Percentiles rank a stretch among this genome's conserved stretches.
Conservation (phyloP, 2,113 vertebrate species). For the Falco punctatus region DNA sequence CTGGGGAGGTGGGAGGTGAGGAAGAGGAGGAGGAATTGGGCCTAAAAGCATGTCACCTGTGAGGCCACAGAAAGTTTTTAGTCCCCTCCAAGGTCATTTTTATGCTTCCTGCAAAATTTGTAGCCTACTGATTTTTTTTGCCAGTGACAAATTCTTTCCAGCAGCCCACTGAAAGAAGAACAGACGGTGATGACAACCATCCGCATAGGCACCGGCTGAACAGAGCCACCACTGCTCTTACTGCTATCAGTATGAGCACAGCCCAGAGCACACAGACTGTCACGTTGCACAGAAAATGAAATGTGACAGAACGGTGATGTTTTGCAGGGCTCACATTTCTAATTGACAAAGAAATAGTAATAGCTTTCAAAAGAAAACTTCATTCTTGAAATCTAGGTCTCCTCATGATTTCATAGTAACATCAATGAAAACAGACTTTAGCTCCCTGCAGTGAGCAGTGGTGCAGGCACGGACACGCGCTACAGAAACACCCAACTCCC, state of each 20-base stretch:
- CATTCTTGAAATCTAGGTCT: too few species aligned
- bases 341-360: not conserved
- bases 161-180: not conserved
- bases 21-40: not conserved
- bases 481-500: not conserved
- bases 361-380: not conserved
- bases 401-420: fast-evolving
- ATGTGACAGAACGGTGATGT: fast-evolving
- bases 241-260: fast-evolving
- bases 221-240: not conserved
- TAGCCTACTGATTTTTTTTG: not conserved
- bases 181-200: not conserved
- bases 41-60: not conserved
- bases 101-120: not conserved
- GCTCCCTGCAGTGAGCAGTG: not conserved
- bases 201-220: fast-evolving
- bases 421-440: fast-evolving
- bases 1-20: too few species aligned
- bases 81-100: not conserved
- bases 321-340: not conserved
- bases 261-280: fast-evolving
- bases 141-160: not conserved
- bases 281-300: not conserved
- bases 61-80: not conserved
- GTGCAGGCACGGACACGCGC: fast-evolving